A percentile compares a stretch with the other conserved stretches of the same genome.
These are phyloP conservation scores for Erpobdella octoculata DNA, from an alignment of 2,888 invertebrate genomes.

Conservation along the genomic window DNA sequence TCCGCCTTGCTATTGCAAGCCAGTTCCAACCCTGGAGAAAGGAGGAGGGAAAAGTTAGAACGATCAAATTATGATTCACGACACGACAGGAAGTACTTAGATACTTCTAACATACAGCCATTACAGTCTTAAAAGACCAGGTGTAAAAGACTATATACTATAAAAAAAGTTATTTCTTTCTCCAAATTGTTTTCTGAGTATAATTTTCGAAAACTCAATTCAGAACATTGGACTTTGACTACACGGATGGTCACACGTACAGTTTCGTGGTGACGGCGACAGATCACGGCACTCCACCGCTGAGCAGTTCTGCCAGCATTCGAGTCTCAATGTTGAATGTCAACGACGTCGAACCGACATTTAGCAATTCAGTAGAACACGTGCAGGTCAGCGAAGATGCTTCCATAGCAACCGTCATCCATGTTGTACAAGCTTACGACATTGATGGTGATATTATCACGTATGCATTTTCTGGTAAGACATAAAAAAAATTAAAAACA, in stretches of 20 bases:
- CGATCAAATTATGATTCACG: too few relatives aligned
- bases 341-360: constrained; percentile 82
- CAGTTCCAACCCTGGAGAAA: background rate
- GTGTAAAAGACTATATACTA: too few relatives aligned
- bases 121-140: too few relatives aligned
- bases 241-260: constrained; percentile 56
- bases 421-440: constrained; percentile 90
- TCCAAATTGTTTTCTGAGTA: too few relatives aligned
- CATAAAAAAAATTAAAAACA: too few relatives aligned
- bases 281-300: constrained; percentile 85
- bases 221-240: constrained; percentile 48
- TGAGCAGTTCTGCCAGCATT: constrained; percentile 85
- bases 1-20: background rate
- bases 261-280: constrained; percentile 80
- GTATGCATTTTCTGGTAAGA: constrained; percentile 66
- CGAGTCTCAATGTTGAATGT: constrained; percentile 91
- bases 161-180: too few relatives aligned
- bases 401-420: constrained; percentile 68
- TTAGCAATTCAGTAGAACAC: constrained; percentile 37
- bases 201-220: too few relatives aligned
- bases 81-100: too few relatives aligned
- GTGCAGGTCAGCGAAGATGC: constrained; percentile 39
- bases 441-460: constrained; percentile 93
- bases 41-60: too few relatives aligned
- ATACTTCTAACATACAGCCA: too few relatives aligned